Evolutionary conservation across 2,888 invertebrate species (phyloP), one percentile per base, ranked within the genome.

Genomic region (Pseudolycoriella hygida): DNA sequence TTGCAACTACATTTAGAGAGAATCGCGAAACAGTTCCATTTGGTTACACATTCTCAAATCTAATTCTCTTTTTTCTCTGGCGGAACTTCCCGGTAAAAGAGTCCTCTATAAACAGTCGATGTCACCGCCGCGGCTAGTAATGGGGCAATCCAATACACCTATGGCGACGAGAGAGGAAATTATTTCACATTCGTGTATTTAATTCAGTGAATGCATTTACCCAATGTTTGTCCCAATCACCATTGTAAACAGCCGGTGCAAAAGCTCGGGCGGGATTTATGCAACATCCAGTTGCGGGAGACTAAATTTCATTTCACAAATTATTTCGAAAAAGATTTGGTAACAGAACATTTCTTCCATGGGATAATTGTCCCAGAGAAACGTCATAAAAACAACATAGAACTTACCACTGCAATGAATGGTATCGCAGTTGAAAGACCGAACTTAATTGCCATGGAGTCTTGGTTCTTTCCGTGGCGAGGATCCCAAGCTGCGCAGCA

Each of bases 401-500:
- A 45, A 63, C 71, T 69, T 61, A 80, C 79, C 19, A 77, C 77
- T 2, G 74, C 73, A 46, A 80, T 64, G 2, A 78, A 78, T 46
- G 84, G 60, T 1, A 72, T 76, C 15, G 72, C 63, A 49, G 84
- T 67, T 3, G 77, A 68, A 43, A 83, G 65, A 42, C 77, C 84
- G 53, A 82, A 81, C 54, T 77, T 75, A 14, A 84, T 59, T 1
- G 81, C 61, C 2, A 67, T 60, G 0, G 79, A 77, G 51, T 83
- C 83, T 17, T 72, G 70, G 52, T 75, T 76, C 18, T 68, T 64
- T 6, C 64, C 60, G 57, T 82, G 80, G 45, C 78, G 67, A 15
- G 76, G 75, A 59, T 86, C 85, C 80, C 80, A 82, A 12, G 80
- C 67, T 1, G 75, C 75, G 56, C 81, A 81, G 47, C 74, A 73